Base-by-base conservation (phyloP, 2,888 invertebrate genomes). In the Frankliniella fusca region DNA sequence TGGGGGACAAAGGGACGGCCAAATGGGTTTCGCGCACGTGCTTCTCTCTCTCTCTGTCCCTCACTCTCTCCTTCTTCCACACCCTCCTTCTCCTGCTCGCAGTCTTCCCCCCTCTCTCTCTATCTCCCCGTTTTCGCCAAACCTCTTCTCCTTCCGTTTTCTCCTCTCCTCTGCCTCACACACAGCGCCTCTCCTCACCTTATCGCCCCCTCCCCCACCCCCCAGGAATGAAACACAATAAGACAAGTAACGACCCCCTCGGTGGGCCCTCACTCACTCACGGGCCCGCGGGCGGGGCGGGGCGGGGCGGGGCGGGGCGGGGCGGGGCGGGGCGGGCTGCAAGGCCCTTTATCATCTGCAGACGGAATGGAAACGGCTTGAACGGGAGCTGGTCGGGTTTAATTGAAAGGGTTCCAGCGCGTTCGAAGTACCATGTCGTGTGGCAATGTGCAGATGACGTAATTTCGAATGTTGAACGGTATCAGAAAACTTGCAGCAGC, bases 201-300 rank as follows among this genome's bases (percentile, higher is more conserved):
- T 76, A 23, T 76, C 70, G 70, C 70, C 27, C 70, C 7, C 8
- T 12, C 23, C 70, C 70, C 23, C 70, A 8, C 12, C 70, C 27
- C 70, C 70, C 70, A 23, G 70, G 27, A 76, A 76, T 76, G 70
- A 76, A 76, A 27, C 70, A 76, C 70, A 76, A 76, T 76, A 76
- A 23, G 70, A 76, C 27, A 76, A 76, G 70, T 76, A 76, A 76
- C 70, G 70, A 76, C 70, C 70, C 70, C 70, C 70, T 38, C 70
- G 70, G 70, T 27, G 70, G 27, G 61, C 15, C 54, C 15, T 18
- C 54, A 54, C 54, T 18, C 15, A 18, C 54, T 54, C 15, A 12
- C 18, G 54, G 15, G 15, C 15, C 54, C 54, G 54, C 54, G 15
- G 54, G 15, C 54, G 54, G 15, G 15, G 20, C 20, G 61, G 61